Base-by-base conservation (phyloP, 2,113 vertebrate genomes). In the Microcebus tavaratra region DNA sequence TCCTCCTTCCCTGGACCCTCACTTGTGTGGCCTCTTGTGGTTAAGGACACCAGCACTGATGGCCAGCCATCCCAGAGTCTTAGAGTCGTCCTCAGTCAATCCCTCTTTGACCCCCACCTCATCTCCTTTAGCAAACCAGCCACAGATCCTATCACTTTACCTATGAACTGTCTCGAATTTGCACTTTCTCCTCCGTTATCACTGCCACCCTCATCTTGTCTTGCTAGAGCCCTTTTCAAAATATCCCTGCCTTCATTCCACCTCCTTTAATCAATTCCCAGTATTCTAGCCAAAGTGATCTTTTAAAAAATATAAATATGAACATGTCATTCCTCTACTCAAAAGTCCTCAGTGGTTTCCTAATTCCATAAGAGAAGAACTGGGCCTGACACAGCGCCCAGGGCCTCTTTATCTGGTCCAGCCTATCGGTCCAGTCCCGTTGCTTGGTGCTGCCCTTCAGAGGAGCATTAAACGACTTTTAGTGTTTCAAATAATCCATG, bases 301-400 rank as follows among this genome's bases (percentile, higher is more conserved):
- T 81, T 85, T 39, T 34, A 39, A 63, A 81, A 91, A 73, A 63
- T 67, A 42, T 42, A n/a, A 94, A 73, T 73, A 67, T 45, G 36
- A 39, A 27, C 31, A 67, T 45, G 89, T 8, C 67, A 61, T 36
- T 36, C 25, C n/a, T 96, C 59, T 53, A 34, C 42, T 65, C 45
- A 34, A 34, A 83, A 91, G 31, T 39, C 34, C 65, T 53, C 78
- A n/a, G 31, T 29, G 4, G 31, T 36, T 61, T 50, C 48, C 36
- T 45, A 3, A 4, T 78, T 45, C 48, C 13, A 50, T 23, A 11
- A 39, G 15, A 14, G 57, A 67, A 78, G 85, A 92, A 25, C 7
- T 65, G 45, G 53, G 39, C 57, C 36, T 29, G 31, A 2, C 8
- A 13, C 21, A 21, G 34, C 31, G 36, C 25, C 29, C 90, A 83